A percentile compares a stretch with the other conserved stretches of the same genome.
These are phyloP conservation scores for Sprattus sprattus DNA, from an alignment of 2,113 vertebrate genomes.

Conservation along the genomic window DNA sequence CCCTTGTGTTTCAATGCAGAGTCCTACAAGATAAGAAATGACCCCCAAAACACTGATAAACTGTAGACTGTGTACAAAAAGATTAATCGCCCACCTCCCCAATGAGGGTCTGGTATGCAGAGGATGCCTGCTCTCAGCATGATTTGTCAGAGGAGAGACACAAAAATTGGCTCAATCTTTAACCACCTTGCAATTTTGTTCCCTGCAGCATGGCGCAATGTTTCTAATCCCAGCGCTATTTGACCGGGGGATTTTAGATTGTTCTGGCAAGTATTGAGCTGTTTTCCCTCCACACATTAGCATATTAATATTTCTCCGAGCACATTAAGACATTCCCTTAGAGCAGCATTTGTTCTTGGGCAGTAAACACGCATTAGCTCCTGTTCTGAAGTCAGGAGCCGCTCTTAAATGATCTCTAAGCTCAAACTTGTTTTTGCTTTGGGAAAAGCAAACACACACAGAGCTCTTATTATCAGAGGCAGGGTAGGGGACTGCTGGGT, in stretches of 20 bases:
- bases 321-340: background rate
- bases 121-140: background rate
- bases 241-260: slow-evolving; percentile 6
- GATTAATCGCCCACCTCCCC: slow-evolving; percentile 44
- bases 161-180: slow-evolving; percentile 18
- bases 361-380: background rate
- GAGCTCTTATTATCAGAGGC: background rate
- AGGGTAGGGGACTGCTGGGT: background rate
- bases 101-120: slow-evolving; percentile 31
- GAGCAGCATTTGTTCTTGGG: background rate
- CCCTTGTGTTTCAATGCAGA: slow-evolving; percentile 46
- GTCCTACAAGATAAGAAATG: slow-evolving; percentile 59
- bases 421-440: background rate
- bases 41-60: slow-evolving; percentile 57
- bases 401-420: background rate
- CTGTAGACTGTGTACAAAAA: slow-evolving; percentile 31
- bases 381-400: background rate
- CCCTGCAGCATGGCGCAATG: background rate
- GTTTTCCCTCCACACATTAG: background rate
- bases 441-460: background rate
- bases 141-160: slow-evolving; percentile 14
- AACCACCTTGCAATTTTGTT: slow-evolving; percentile 10
- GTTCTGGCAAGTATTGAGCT: background rate
- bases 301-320: background rate
- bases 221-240: background rate